Evolutionary conservation across 2,797 vertebrate genomes (phyloP).

Genomic region (Cuniculus paca): DNA sequence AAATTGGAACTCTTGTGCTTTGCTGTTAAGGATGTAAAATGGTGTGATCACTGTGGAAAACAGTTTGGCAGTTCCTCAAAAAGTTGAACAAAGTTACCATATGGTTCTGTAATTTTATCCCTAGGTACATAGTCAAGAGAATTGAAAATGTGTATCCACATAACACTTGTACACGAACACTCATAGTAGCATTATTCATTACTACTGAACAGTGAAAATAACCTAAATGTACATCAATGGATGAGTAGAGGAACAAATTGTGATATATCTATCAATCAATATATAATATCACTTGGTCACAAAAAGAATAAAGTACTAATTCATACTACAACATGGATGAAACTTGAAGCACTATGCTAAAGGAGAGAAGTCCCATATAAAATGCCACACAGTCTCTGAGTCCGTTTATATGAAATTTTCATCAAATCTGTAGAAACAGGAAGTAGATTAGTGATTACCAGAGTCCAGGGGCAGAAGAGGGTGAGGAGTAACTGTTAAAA

Average conservation of each 20-base stretch:
- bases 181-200: not conserved
- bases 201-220: not conserved
- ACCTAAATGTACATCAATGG: not conserved
- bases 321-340: not conserved
- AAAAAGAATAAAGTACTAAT: not conserved
- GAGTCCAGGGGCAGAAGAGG: too few relatives aligned
- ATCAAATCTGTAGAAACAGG: not conserved
- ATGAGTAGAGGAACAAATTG: not conserved
- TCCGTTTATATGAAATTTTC: not conserved
- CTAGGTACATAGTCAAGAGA: not conserved
- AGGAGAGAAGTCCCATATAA: not conserved
- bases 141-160: not conserved
- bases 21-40: not conserved
- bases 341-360: not conserved
- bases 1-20: not conserved
- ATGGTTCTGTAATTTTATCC: not conserved
- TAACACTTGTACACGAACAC: not conserved
- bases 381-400: not conserved
- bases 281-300: not conserved
- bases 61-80: not conserved
- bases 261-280: not conserved
- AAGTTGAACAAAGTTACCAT: not conserved
- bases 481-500: not conserved
- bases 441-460: not conserved
- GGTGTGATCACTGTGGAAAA: not conserved